A percentile compares a stretch with the other conserved stretches of the same genome.
These are phyloP conservation scores for Trochalopteron elliotii DNA, from an alignment of 2,113 vertebrate species.

Conservation along the genomic window DNA sequence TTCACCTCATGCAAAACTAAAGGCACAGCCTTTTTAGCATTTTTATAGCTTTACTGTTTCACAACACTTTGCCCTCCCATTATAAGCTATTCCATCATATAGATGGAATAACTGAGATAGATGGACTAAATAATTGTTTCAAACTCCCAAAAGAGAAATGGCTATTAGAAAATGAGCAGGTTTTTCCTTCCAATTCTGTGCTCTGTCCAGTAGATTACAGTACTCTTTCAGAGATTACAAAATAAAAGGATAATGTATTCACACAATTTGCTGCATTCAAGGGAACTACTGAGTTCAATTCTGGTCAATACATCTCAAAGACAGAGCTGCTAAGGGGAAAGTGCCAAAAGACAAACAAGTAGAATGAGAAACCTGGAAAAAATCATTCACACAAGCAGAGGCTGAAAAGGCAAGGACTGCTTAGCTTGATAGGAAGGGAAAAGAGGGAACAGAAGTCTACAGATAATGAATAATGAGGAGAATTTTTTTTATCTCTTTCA, in stretches of 20 bases:
- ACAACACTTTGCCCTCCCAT: conserved; percentile 37
- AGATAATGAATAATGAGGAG: neutral
- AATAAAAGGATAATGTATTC: conserved; percentile 59
- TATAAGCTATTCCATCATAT: conserved; percentile 31
- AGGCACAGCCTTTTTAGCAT: conserved; percentile 43
- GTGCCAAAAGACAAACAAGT: neutral
- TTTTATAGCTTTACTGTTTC: conserved; percentile 46
- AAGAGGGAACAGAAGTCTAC: neutral
- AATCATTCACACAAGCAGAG: neutral
- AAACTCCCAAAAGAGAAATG: conserved; percentile 50
- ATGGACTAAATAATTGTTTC: conserved; percentile 55
- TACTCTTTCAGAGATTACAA: conserved; percentile 29
- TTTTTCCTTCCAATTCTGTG: conserved; percentile 34
- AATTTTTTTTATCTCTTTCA: neutral
- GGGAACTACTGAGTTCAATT: conserved; percentile 3
- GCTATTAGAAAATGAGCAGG: conserved; percentile 48
- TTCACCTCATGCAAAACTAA: conserved; percentile 24
- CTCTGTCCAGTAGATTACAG: conserved; percentile 50
- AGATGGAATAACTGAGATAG: conserved; percentile 51
- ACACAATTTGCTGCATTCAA: conserved; percentile 9
- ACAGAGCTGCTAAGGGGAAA: neutral
- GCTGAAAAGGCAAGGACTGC: neutral
- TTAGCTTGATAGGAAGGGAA: neutral
- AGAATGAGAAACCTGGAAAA: conserved; percentile 26
- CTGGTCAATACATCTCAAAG: conserved; percentile 36